Percentiles rank a stretch among this genome's conserved stretches.
phyloP scores from a whole-genome alignment of 2,797 vertebrate genomes.

The Pangasius krempfi region DNA sequence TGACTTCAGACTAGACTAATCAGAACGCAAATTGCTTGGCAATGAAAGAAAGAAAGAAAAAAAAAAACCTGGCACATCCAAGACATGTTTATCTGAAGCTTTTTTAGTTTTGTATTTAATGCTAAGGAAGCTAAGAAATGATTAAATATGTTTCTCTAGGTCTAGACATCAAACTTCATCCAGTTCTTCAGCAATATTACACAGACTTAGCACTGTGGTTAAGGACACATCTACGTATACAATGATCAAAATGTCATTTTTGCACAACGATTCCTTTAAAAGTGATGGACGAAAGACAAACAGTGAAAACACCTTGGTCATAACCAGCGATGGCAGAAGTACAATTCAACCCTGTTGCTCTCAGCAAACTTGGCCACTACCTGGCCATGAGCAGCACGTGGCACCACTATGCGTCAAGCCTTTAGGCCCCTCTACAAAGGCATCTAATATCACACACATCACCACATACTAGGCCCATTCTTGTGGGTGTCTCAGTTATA shows the following conservation, averaged over 20 bases:
- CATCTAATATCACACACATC: background rate
- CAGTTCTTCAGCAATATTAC: background rate
- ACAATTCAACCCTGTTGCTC: background rate
- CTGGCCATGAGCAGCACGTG: slow-evolving; percentile 15
- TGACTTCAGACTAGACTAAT: background rate
- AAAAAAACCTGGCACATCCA: background rate
- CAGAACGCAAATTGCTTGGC: background rate
- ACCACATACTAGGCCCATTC: slow-evolving; percentile 12
- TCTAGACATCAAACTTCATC: background rate
- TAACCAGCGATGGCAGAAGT: background rate
- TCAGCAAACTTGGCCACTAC: background rate
- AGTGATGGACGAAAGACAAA: background rate
- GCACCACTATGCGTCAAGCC: background rate
- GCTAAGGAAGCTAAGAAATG: background rate
- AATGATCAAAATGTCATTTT: background rate
- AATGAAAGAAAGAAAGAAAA: no score
- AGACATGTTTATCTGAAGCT: background rate
- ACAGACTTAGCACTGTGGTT: background rate
- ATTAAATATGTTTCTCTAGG: background rate
- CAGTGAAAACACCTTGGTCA: background rate
- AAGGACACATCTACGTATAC: background rate
- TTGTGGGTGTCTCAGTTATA: slow-evolving; percentile 36
- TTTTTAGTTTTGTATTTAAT: background rate
- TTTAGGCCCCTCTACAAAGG: background rate
- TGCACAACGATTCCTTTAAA: background rate